A percentile compares a stretch with the other conserved stretches of the same genome.
These are phyloP conservation scores for Batillaria attramentaria DNA, from an alignment of 1,140 invertebrate genomes.

Conservation along the genomic window DNA sequence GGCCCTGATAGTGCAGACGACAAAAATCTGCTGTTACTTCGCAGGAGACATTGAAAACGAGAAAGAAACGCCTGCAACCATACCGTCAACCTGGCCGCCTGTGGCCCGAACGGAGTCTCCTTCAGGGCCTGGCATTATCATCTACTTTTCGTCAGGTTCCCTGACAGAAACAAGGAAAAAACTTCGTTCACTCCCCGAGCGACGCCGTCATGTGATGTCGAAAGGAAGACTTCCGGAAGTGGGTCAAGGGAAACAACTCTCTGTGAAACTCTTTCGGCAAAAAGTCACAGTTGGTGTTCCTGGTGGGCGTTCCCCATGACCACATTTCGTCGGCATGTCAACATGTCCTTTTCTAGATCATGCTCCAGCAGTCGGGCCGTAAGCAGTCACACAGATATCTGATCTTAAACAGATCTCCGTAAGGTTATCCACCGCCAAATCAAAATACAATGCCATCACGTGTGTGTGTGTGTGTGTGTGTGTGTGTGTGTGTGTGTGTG, in stretches of 20 bases:
- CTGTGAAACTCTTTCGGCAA: not conserved
- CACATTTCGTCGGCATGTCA: not conserved
- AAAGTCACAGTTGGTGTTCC: not conserved
- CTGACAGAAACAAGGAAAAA: not conserved
- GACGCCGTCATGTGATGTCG: slow-evolving; percentile 25
- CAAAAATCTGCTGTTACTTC: not conserved
- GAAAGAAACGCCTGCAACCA: slow-evolving; percentile 30
- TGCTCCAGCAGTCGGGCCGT: not conserved
- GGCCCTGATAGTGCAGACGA: no score
- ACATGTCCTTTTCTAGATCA: not conserved
- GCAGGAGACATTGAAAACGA: slow-evolving; percentile 5
- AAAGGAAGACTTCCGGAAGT: slow-evolving; percentile 20
- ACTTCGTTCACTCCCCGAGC: not conserved
- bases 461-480: not conserved
- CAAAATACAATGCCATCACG: not conserved
- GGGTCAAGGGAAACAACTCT: not conserved
- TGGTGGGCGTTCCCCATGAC: not conserved
- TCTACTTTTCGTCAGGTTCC: slow-evolving; percentile 29
- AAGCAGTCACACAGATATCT: not conserved
- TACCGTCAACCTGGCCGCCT: slow-evolving; percentile 66
- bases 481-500: not conserved
- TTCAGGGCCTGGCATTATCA: slow-evolving; percentile 63
- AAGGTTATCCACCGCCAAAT: not conserved
- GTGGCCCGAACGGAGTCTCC: slow-evolving; percentile 53
- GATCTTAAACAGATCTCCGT: not conserved